Evolutionary conservation across 2,888 invertebrate species (phyloP), one percentile per base, ranked within the genome.

Genomic region (Raillietiella orientalis): DNA sequence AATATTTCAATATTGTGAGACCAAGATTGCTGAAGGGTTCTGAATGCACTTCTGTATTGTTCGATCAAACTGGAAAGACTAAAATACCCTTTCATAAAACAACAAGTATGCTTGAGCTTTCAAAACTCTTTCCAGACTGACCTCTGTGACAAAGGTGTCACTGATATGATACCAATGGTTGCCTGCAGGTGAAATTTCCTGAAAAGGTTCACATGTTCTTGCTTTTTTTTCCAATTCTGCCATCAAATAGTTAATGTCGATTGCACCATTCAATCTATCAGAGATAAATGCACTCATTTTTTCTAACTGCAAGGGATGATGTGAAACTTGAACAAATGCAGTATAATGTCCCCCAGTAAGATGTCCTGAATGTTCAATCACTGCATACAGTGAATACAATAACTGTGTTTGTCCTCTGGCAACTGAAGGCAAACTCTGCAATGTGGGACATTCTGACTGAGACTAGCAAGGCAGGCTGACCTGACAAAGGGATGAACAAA

Each of bases 101-200:
- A 93, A 57, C 26, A 93, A 56, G 49, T 93, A 93, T 10, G 93
- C 90, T 48, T 90, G 77, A 30, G 69, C 66, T 36, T 58, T 54
- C 23, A 82, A 53, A 30, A 87, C 87, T 34, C 59, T 56, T 3
- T 63, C 60, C 45, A 79, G 72, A 3, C 41, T 34, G 14, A 72
- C 67, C 43, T 74, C 70, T 20, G 59, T 57, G 1, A 87, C 79
- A 40, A 66, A 59, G 30, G 70, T 69, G 50, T 93, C 93, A 29
- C 84, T 84, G 25, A 84, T 66, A 43, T 70, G 70, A 51, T 70
- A 93, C 93, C 93, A 93, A 39, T n/a, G n/a, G n/a, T n/a, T n/a
- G n/a, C n/a, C n/a, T n/a, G n/a, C n/a, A n/a, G n/a, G n/a, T n/a
- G n/a, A n/a, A n/a, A n/a, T 63, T 65, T 8, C 75, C 75, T 2